These are phyloP conservation scores for Stenolophus ochropezus DNA, from an alignment of 2,888 invertebrate genomes.

Conservation along the genomic window DNA sequence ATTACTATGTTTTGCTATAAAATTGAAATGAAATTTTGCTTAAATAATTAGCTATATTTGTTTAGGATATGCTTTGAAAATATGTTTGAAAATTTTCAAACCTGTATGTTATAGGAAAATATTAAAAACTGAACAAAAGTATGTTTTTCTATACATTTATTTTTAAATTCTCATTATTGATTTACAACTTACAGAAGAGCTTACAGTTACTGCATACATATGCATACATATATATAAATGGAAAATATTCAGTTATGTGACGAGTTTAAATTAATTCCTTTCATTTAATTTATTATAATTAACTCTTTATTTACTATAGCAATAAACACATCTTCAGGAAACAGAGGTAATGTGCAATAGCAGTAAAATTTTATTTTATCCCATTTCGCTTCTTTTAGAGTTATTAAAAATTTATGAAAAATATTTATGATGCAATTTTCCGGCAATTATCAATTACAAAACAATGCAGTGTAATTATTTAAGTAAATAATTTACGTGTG, in stretches of 20 bases:
- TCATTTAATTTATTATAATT: not conserved
- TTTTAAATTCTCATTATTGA: no score
- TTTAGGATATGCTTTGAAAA: no score
- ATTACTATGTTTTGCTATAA: no score
- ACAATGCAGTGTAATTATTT: slow-evolving; percentile 27
- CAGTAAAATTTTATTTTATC: not conserved
- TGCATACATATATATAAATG: not conserved
- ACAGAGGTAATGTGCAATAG: not conserved
- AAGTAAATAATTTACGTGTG: slow-evolving; percentile 20
- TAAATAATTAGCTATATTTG: no score
- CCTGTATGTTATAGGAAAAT: no score
- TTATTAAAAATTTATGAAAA: not conserved
- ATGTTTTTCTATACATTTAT: no score
- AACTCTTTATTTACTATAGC: not conserved
- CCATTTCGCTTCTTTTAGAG: not conserved
- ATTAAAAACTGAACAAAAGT: no score
- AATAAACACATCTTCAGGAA: not conserved
- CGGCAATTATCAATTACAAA: slow-evolving; percentile 24
- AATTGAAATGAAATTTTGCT: no score
- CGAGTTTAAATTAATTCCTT: not conserved
- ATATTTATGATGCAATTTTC: slow-evolving; percentile 15
- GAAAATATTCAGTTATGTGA: not conserved
- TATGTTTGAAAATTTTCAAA: no score
- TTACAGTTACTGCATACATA: no score
- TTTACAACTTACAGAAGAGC: no score